These are phyloP conservation scores for Apostichopus japonicus DNA, from an alignment of 35 echinoderm and acorn worm species.

Conservation along the genomic window DNA sequence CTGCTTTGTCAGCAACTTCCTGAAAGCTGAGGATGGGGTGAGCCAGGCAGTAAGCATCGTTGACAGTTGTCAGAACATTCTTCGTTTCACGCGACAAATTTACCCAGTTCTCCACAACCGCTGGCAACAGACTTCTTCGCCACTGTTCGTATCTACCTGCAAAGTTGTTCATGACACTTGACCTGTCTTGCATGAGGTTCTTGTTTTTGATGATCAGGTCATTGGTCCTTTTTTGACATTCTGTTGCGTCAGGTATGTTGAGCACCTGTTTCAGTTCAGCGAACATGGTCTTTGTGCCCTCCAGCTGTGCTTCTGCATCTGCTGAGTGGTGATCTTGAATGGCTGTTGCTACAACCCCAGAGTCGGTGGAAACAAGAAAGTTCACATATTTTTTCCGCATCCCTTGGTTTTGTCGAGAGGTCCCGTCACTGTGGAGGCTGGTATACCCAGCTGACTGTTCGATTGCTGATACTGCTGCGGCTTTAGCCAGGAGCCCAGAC, in stretches of 20 bases:
- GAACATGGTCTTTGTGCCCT: no score
- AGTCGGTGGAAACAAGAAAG: background rate
- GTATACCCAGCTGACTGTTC: no score
- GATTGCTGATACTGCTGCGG: conserved; percentile 32
- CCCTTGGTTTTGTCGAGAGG: conserved; percentile 50
- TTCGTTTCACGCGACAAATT: background rate
- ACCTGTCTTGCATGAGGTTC: conserved; percentile 46
- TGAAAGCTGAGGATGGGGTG: conserved; percentile 30
- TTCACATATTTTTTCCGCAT: conserved; percentile 46
- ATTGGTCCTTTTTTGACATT: background rate
- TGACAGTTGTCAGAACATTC: background rate
- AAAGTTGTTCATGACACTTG: conserved; percentile 54
- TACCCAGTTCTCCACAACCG: background rate
- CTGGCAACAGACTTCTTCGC: background rate
- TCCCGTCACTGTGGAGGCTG: conserved; percentile 27
- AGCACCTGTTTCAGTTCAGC: background rate
- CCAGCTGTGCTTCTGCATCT: conserved; percentile 10
- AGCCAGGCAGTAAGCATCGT: conserved; percentile 29
- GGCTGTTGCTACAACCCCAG: conserved; percentile 34
- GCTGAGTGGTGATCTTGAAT: conserved; percentile 36
- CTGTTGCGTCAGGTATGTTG: background rate
- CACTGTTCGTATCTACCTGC: conserved; percentile 14
- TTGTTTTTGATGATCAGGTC: background rate
- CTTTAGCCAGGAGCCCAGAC: conserved; percentile 40
- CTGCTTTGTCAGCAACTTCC: conserved; percentile 55